These are phyloP conservation scores for Apotomis betuletana DNA, from an alignment of 2,888 invertebrate genomes.

Conservation along the genomic window DNA sequence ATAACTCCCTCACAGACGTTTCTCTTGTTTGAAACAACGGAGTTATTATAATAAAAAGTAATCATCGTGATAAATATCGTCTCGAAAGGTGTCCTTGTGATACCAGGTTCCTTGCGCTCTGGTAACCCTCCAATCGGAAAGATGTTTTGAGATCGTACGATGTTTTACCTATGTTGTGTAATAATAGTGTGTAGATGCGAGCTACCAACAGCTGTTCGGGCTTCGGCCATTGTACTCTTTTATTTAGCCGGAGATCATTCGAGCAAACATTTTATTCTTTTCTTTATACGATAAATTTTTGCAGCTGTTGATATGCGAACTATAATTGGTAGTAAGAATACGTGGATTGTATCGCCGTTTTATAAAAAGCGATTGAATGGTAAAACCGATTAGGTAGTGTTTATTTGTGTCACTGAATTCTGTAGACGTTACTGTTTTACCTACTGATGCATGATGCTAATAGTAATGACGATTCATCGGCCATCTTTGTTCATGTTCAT, in stretches of 20 bases:
- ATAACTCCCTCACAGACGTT: conserved; percentile 24
- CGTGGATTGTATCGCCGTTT: conserved; percentile 19
- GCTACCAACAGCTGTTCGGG: conserved; percentile 68
- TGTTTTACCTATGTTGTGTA: conserved; percentile 69
- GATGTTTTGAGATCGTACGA: conserved; percentile 56
- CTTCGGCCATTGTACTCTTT: conserved; percentile 56
- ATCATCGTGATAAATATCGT: conserved; percentile 28
- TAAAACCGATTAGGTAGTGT: not conserved
- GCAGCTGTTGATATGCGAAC: conserved; percentile 35
- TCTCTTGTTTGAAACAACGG: conserved; percentile 24
- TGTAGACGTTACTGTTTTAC: not conserved
- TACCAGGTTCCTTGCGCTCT: conserved; percentile 44
- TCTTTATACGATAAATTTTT: conserved; percentile 34
- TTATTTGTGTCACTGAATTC: conserved; percentile 5
- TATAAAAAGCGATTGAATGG: conserved; percentile 18
- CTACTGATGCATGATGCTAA: no score
- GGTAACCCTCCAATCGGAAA: conserved; percentile 47
- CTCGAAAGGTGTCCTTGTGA: conserved; percentile 37
- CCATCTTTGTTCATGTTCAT: no score
- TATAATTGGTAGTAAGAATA: conserved; percentile 27
- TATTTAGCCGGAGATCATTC: conserved; percentile 53
- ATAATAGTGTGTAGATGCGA: conserved; percentile 58
- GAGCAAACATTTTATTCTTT: conserved; percentile 47
- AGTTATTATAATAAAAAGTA: conserved; percentile 18
- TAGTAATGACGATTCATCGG: no score